These are phyloP conservation scores for Antheraea mylitta DNA, from an alignment of 1,140 invertebrate genomes.

Conservation along the genomic window DNA sequence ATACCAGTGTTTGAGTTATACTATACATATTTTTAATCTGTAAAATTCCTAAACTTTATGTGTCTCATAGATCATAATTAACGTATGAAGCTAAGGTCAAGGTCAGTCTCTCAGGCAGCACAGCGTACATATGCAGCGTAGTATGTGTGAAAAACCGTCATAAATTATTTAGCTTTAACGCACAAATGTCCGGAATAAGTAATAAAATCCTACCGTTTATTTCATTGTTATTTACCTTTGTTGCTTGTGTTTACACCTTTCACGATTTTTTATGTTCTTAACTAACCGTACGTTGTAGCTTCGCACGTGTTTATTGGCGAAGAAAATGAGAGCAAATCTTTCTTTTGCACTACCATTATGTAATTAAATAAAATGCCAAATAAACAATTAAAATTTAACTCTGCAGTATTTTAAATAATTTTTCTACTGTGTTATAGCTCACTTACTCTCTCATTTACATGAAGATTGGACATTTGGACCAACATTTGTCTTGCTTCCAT, in stretches of 20 bases:
- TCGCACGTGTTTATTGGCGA: no score
- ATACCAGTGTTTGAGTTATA: neutral
- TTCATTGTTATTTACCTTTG: neutral
- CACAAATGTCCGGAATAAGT: conserved; percentile 4
- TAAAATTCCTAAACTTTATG: neutral
- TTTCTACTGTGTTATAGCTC: no score
- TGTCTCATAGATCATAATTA: conserved; percentile 2
- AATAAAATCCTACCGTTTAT: conserved; percentile 14
- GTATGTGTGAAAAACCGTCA: conserved; percentile 11
- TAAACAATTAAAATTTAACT: no score
- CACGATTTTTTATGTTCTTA: neutral
- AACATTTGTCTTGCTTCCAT: no score
- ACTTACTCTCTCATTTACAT: no score
- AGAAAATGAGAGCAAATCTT: no score
- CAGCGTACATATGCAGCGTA: neutral
- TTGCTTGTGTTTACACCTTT: neutral
- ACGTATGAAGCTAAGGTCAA: neutral
- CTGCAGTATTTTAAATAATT: no score
- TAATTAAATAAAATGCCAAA: no score
- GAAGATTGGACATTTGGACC: no score
- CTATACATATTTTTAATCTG: neutral
- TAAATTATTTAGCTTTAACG: conserved; percentile 15
- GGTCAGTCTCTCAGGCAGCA: neutral
- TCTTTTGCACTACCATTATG: no score
- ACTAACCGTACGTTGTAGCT: no score